Evolutionary conservation across 2,888 invertebrate species (phyloP), one percentile per base, ranked within the genome.

Genomic region (Pogonocherus hispidulus): DNA sequence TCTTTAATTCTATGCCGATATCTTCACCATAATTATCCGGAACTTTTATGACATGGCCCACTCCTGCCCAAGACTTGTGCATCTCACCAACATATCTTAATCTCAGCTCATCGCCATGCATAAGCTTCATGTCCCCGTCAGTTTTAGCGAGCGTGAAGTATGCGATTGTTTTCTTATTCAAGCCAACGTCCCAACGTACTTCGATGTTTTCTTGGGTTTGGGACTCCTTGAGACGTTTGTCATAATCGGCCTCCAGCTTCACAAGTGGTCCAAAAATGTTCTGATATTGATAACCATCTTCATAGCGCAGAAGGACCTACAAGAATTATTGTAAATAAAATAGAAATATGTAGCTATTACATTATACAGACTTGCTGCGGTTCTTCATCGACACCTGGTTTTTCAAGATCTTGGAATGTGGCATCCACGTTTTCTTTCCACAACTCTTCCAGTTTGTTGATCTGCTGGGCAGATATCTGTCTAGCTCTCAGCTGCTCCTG

Each of bases 391-490:
- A 98, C 94, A 0, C 99, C 99, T 0, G 99, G 99, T 82, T 98
- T 97, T 84, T 99, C 98, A 70, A 99, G 87, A 86, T 99, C 99
- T 85, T 98, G 98, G 81, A 99, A 95, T 5, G 97, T 97, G 0
- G 99, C 99, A 79, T 98, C 97, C 4, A 97, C 95, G 81, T 99
- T 98, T 77, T 98, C 98, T 80, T 98, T 97, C 99, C 99, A 99
- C 22, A 99, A 86, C 83, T 99, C 99, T 87, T 99, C 99, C 35
- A 99, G 89, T 79, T 98, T 97, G 78, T 97, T 97, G 66, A 99
- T 99, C 86, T 99, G 98, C 79, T 96, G 95, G 0, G 98, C 97
- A 0, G 97, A 95, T 69, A 99, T 97, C 87, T 99, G 99, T 1
- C 99, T 91, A 0, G 98, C 97, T 75, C 99, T 89, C 80, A 97